Base-by-base conservation (phyloP, 2,797 vertebrate genomes). In the Cuniculus paca region DNA sequence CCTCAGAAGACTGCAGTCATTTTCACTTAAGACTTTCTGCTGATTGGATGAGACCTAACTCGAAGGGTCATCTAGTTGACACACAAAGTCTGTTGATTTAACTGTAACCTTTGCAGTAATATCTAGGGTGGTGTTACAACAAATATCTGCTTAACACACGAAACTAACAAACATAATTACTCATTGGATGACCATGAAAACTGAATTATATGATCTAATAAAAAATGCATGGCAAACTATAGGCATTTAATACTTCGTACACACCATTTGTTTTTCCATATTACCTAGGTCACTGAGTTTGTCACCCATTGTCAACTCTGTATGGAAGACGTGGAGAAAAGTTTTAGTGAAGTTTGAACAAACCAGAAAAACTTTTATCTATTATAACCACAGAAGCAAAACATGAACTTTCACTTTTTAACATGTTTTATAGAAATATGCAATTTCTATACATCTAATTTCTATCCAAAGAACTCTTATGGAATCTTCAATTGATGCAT, bases 121-220 rank as follows among this genome's bases (percentile, higher is more conserved):
- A 63, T 90, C 68, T 70, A 19, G 28, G 24, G 20, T 61, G 24
- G 4, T 70, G 34, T 58, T 83, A 26, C 26, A 48, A 12, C 34
- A 17, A 56, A 22, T 52, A 20, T 1, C 45, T 22, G 26, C 20
- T 12, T 48, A 45, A 65, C 8, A 8, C 12, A 45, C 4, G 0
- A 36, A 31, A 61, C 13, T 12, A 36, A 36, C 36, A 4, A 10
- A 6, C 20, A 13, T 5, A 7, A 17, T 7, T 6, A 36, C 5
- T 17, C n/a, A 13, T 0, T 10, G 2, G 24, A 65, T 10, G 52
- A 2, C 2, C 31, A 12, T 36, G 28, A 45, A 12, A 16, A 22
- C 12, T 42, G 39, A 8, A 24, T 36, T 19, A 31, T 6, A 36
- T 65, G 39, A 11, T 19, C 26, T 28, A 19, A 63, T 54, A n/a